phyloP scores from a whole-genome alignment of 2,888 invertebrate species.

The Ichneumon xanthorius region DNA sequence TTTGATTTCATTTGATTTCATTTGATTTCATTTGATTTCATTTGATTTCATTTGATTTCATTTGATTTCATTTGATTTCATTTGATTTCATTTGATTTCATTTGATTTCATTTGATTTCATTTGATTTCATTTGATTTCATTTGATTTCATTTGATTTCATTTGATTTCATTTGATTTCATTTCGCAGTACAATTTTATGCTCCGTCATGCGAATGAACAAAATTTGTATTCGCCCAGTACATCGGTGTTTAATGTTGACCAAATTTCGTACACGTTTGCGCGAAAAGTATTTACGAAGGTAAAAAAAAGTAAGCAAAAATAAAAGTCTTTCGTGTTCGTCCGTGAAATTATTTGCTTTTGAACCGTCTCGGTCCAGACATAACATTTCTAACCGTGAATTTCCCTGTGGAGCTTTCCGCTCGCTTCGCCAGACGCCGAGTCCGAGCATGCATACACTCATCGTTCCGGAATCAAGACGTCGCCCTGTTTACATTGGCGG shows the following conservation, averaged over 20 bases:
- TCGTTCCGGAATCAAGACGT: conserved; percentile 40
- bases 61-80: no score
- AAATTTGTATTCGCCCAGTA: background rate
- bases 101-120: no score
- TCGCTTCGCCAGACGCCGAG: conserved; percentile 16
- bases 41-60: no score
- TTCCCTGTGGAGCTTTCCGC: conserved; percentile 17
- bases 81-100: no score
- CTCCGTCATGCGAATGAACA: background rate
- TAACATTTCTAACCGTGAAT: background rate
- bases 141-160: no score
- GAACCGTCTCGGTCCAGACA: background rate
- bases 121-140: no score
- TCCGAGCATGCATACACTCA: conserved; percentile 34
- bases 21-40: no score
- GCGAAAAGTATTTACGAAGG: background rate
- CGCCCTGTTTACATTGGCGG: conserved; percentile 40
- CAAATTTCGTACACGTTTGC: background rate
- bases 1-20: no score
- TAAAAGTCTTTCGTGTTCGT: background rate
- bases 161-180: no score
- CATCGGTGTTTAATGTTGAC: background rate
- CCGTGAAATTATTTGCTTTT: conserved; percentile 31
- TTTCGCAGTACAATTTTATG: background rate
- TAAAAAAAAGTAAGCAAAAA: background rate